Evolutionary conservation across 2,888 invertebrate genomes (phyloP).

Genomic region (Aleiodes testaceus): DNA sequence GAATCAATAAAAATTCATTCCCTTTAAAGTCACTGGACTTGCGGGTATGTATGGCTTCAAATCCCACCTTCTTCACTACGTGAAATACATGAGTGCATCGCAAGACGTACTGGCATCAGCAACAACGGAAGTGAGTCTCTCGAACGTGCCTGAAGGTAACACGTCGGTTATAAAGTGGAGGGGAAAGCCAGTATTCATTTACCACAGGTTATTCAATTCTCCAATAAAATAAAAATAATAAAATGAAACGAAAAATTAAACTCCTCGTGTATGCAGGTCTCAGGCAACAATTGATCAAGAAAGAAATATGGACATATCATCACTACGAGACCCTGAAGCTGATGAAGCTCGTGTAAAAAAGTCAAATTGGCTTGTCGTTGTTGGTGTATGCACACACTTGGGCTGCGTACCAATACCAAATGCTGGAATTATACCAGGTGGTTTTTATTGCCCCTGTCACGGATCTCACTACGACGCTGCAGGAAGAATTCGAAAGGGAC

Average conservation of each 20-base stretch:
- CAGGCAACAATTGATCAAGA: slow-evolving; percentile 79
- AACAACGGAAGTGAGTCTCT: slow-evolving; percentile 83
- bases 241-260: slow-evolving; percentile 34
- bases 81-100: slow-evolving; percentile 77
- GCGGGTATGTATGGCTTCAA: slow-evolving; percentile 79
- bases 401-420: slow-evolving; percentile 88
- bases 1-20: slow-evolving; percentile 50
- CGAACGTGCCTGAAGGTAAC: slow-evolving; percentile 80
- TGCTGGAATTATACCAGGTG: slow-evolving; percentile 79
- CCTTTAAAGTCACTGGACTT: slow-evolving; percentile 75
- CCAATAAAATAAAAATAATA: neutral
- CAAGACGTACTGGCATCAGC: slow-evolving; percentile 85
- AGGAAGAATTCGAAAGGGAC: slow-evolving; percentile 84
- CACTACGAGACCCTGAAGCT: slow-evolving; percentile 82
- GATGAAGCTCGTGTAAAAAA: slow-evolving; percentile 79
- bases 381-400: slow-evolving; percentile 88
- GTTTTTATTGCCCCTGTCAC: slow-evolving; percentile 89
- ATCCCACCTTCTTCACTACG: slow-evolving; percentile 74
- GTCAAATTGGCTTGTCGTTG: slow-evolving; percentile 84
- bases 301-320: slow-evolving; percentile 76
- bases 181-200: slow-evolving; percentile 87
- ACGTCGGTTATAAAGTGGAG: slow-evolving; percentile 83
- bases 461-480: slow-evolving; percentile 87
- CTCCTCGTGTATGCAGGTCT: slow-evolving; percentile 72
- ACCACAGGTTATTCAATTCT: slow-evolving; percentile 75